Conservation (phyloP, 2,113 vertebrate genomes). For the Anhinga rufa region DNA sequence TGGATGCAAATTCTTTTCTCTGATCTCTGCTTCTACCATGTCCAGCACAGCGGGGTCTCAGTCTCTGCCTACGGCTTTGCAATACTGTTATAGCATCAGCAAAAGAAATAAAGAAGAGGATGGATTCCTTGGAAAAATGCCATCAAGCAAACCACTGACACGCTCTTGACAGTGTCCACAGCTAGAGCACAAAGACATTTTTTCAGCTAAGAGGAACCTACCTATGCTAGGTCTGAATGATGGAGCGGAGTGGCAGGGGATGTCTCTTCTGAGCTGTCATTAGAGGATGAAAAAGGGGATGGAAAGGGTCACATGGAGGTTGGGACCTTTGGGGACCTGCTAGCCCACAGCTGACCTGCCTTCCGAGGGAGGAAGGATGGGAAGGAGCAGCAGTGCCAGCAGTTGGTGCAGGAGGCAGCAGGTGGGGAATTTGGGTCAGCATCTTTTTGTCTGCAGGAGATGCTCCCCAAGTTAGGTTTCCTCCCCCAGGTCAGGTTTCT, state of each 20-base stretch:
- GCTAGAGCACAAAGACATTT: neutral
- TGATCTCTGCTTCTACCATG: neutral
- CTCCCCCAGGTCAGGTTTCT: neutral
- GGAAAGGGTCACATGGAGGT: fast-evolving
- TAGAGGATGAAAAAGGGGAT: neutral
- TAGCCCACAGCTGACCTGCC: neutral
- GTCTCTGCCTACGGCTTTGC: neutral
- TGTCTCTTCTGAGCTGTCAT: neutral
- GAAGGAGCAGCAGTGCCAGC: neutral
- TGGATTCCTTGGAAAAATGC: neutral
- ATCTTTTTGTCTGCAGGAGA: neutral
- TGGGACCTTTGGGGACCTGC: neutral
- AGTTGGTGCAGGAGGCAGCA: neutral
- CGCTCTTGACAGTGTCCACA: neutral
- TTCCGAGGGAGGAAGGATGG: neutral
- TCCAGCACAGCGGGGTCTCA: neutral
- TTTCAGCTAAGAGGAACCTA: neutral
- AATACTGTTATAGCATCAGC: neutral
- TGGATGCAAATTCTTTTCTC: neutral
- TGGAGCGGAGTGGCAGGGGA: neutral
- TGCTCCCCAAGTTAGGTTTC: neutral
- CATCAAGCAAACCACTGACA: neutral
- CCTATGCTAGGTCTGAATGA: neutral
- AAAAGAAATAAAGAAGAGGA: neutral
- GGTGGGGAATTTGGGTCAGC: neutral